Conservation (phyloP, 2,113 vertebrate genomes). For the Candoia aspera region DNA sequence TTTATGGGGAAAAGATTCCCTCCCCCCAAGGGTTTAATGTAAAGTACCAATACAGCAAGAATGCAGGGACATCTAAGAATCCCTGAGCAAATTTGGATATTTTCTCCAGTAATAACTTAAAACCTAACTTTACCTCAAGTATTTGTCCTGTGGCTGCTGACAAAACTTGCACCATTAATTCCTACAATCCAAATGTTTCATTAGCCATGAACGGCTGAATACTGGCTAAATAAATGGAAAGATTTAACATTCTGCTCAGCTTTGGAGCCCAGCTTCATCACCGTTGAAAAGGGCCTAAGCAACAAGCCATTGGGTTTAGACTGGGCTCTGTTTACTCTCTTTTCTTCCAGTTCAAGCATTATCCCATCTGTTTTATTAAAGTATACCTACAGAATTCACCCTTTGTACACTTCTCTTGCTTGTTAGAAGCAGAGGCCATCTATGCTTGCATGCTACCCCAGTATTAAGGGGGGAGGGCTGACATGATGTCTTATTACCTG, state of each 20-base stretch:
- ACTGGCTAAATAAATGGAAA: not conserved
- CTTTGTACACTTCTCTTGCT: not conserved
- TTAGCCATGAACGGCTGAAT: not conserved
- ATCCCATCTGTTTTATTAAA: not conserved
- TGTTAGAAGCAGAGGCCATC: not conserved
- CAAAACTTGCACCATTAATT: not conserved
- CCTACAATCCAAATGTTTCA: constrained; percentile 3
- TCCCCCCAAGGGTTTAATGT: not conserved
- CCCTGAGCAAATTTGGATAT: not conserved
- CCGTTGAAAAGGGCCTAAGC: not conserved
- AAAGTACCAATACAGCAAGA: not conserved
- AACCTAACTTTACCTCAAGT: not conserved
- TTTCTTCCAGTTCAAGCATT: not conserved
- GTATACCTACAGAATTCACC: not conserved
- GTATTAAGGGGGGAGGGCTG: not conserved
- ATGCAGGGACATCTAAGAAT: not conserved
- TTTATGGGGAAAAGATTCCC: not conserved
- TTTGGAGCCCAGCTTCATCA: not conserved
- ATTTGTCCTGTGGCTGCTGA: not conserved
- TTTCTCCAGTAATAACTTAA: not conserved
- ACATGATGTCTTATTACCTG: not conserved
- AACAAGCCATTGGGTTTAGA: not conserved
- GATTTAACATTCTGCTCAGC: not conserved
- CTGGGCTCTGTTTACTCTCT: not conserved
- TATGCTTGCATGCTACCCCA: not conserved